Percentiles rank a stretch among this genome's conserved stretches.
Evolutionary conservation across 2,113 vertebrate species (phyloP).

Genomic region (Alexandromys fortis): DNA sequence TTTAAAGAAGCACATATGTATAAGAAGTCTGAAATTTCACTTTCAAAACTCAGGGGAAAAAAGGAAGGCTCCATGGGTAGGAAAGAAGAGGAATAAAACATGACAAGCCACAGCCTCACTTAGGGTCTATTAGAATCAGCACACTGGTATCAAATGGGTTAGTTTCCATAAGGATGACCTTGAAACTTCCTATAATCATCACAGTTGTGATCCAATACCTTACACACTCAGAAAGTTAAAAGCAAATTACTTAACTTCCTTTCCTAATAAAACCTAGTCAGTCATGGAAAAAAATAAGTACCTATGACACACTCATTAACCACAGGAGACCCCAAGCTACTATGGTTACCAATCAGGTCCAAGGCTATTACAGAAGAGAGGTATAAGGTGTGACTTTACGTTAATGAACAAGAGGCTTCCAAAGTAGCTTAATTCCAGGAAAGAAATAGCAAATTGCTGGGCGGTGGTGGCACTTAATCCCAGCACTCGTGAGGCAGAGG

Average conservation of each 20-base stretch:
- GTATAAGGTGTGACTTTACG: background rate
- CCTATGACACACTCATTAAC: background rate
- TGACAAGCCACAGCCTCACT: background rate
- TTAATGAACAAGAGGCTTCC: constrained; percentile 18
- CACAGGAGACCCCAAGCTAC: background rate
- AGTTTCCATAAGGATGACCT: background rate
- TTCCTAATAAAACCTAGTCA: constrained; percentile 40
- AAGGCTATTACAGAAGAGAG: background rate
- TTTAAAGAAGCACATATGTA: background rate
- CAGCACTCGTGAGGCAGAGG: too few relatives aligned
- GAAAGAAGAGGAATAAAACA: background rate
- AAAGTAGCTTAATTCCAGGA: background rate
- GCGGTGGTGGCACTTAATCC: too few relatives aligned
- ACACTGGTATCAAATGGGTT: background rate
- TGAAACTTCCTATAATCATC: background rate
- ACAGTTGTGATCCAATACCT: background rate
- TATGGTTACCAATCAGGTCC: background rate
- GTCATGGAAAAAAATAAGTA: constrained; percentile 21
- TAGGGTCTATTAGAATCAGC: background rate
- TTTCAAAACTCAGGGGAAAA: background rate
- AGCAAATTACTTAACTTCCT: constrained; percentile 16
- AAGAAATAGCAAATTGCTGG: background rate
- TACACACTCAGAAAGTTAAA: background rate
- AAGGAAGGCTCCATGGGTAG: background rate
- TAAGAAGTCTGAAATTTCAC: background rate